Conservation (phyloP, 2,888 invertebrate genomes). For the Acanthosepion esculentum region DNA sequence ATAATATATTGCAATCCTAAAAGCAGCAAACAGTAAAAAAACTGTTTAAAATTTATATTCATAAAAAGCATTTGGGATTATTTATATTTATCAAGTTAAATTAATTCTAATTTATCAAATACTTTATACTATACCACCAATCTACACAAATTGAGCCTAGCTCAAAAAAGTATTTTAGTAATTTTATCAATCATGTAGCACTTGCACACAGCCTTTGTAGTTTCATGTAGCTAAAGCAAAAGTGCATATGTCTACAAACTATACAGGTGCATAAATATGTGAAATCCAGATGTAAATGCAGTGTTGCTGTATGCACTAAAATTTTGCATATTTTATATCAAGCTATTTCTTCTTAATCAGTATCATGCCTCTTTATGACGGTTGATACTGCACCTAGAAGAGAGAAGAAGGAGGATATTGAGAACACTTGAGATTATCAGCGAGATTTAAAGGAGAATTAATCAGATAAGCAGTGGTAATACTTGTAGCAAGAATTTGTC, state of each 20-base stretch:
- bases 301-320: too few species aligned
- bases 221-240: not conserved
- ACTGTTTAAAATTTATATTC: too few species aligned
- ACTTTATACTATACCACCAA: too few species aligned
- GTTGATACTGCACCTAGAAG: constrained; percentile 45
- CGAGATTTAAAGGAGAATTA: not conserved
- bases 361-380: not conserved
- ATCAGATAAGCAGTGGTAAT: not conserved
- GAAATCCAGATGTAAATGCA: too few species aligned
- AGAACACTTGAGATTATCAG: not conserved
- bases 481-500: not conserved
- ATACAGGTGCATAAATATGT: not conserved
- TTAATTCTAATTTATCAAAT: too few species aligned
- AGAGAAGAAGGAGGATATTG: constrained; percentile 42
- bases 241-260: not conserved
- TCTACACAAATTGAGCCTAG: too few species aligned
- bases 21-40: too few species aligned
- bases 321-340: not conserved
- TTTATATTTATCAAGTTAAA: too few species aligned
- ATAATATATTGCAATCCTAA: too few species aligned
- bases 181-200: not conserved
- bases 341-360: not conserved
- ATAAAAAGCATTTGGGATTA: too few species aligned
- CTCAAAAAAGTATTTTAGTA: too few species aligned
- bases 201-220: not conserved